These are phyloP conservation scores for Zapus hudsonius DNA, from an alignment of 2,113 vertebrate species.

Conservation along the genomic window DNA sequence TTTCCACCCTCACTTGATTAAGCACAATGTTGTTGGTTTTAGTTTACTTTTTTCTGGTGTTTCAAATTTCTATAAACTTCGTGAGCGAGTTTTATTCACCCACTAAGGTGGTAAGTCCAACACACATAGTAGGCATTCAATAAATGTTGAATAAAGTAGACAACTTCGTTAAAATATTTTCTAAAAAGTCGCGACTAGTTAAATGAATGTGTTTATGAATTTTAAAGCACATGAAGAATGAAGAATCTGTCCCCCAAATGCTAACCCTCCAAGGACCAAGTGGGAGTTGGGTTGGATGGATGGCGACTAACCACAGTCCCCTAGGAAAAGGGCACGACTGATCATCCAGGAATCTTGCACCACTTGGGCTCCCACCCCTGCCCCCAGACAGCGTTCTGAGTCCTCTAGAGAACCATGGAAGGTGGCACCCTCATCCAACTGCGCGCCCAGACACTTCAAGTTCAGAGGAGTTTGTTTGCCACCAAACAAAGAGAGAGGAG, in stretches of 20 bases:
- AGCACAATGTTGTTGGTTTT: neutral
- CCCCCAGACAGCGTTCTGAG: too few species aligned
- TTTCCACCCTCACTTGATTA: neutral
- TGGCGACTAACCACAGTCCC: neutral
- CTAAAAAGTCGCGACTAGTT: neutral
- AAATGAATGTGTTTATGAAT: neutral
- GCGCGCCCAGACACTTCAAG: neutral
- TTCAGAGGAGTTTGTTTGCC: neutral
- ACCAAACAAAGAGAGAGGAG: conserved; percentile 20
- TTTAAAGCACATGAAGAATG: neutral
- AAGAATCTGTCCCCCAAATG: neutral
- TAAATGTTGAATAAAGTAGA: neutral
- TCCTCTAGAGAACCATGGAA: fast-evolving
- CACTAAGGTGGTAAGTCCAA: neutral
- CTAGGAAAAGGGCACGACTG: neutral
- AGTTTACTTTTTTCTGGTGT: neutral
- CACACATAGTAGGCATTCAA: neutral
- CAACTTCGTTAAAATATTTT: neutral
- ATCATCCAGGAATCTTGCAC: neutral
- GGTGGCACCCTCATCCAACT: neutral
- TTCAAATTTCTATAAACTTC: neutral
- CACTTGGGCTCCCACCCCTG: neutral
- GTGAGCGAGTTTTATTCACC: neutral
- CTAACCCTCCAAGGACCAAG: neutral
- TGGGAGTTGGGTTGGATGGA: fast-evolving